Conservation (phyloP, 2,113 vertebrate species). For the Pygoscelis adeliae region DNA sequence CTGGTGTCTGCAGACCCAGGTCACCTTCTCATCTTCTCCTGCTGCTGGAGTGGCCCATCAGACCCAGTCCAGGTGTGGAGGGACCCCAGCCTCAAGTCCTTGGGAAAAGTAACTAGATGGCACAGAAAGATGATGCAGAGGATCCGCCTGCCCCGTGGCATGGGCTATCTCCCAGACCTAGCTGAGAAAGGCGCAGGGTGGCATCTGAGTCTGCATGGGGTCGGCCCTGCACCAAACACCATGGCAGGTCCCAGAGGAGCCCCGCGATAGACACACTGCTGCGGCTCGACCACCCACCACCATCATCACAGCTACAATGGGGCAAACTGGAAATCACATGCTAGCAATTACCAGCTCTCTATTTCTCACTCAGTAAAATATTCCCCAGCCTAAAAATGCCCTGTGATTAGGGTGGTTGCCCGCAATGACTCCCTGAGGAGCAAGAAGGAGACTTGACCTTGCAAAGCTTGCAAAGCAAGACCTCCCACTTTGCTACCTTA, state of each 20-base stretch:
- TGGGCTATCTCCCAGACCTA: not conserved
- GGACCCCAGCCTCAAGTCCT: not conserved
- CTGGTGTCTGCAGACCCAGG: not conserved
- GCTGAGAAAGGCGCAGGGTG: not conserved
- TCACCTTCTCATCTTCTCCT: not conserved
- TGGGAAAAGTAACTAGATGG: not conserved
- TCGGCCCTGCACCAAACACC: not conserved
- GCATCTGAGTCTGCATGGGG: not conserved
- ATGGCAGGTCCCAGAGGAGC: not conserved
- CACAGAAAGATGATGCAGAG: not conserved
- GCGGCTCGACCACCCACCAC: not conserved
- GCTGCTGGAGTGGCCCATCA: not conserved
- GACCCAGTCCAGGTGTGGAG: not conserved
- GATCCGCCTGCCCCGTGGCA: not conserved
- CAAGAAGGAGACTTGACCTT: not conserved
- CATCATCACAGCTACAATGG: not conserved
- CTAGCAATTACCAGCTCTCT: not conserved
- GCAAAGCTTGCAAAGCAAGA: not conserved
- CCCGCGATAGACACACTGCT: too few relatives aligned
- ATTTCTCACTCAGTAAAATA: not conserved
- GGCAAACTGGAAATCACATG: not conserved
- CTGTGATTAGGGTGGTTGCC: not conserved
- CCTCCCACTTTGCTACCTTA: not conserved
- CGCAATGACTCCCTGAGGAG: not conserved
- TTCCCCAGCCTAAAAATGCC: too few relatives aligned